Evolutionary conservation across 2,113 vertebrate species (phyloP), one percentile per base, ranked within the genome.

Genomic region (Microcebus lehilahytsara): DNA sequence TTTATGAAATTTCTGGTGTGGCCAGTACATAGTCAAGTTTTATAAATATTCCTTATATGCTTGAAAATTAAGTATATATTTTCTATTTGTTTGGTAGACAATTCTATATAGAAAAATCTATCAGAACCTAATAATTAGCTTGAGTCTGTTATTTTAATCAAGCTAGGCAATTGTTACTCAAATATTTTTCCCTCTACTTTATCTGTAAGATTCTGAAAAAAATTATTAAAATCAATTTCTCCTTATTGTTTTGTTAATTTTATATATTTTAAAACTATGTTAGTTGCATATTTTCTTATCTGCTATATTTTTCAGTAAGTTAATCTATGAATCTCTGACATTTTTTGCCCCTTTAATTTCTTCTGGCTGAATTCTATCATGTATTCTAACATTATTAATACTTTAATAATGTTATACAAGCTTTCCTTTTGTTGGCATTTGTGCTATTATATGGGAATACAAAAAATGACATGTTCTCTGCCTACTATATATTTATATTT

Each of bases 321-420:
- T 51, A 25, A 77, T 37, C 12, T 94, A 25, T 85, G 22, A 79
- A 75, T 88, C 20, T 69, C 56, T 91, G 40, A n/a, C 67, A 91
- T 46, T 51, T 17, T 4, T 84, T 85, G 12, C 5, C 30, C 12
- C 3, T 90, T 91, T 93, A 32, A 75, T 72, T 56, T 78, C 85
- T 75, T 88, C 58, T 90, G 9, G n/a, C 62, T 75, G 10, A 71
- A 60, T 95, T 92, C 51, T 85, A 6, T 85, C 96, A 94, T 97
- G 6, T 58, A 42, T 42, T 42, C 42, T 42, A 42, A 42, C 42
- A 42, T 42, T 42, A 42, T 42, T 42, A 42, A 42, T 42, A 42
- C 42, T 40, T 27, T 83, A 92, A 79, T 88, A 58, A 56, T 75
- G 1, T 56, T 72, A 77, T 6, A 20, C 49, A 46, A 49, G 46